phyloP scores from a whole-genome alignment of 2,888 invertebrate species.

The Troides helena region DNA sequence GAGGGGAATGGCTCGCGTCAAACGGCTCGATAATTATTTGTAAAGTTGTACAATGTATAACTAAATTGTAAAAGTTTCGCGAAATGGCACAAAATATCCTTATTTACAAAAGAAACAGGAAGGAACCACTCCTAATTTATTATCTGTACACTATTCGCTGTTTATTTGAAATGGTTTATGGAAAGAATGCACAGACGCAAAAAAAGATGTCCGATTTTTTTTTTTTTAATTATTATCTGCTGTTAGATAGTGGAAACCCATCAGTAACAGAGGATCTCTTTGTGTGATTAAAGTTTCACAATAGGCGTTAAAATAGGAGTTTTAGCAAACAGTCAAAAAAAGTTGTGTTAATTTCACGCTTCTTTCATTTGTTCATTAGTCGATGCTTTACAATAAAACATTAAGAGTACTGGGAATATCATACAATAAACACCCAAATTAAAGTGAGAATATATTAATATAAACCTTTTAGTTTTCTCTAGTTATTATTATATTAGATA shows the following conservation, averaged over 20 bases:
- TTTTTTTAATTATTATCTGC: conserved; percentile 32
- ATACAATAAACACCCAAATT: too few relatives aligned
- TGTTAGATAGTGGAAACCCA: conserved; percentile 39
- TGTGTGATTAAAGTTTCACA: conserved; percentile 52
- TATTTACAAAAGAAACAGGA: conserved; percentile 23
- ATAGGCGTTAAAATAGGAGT: conserved; percentile 55
- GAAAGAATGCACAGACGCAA: background rate
- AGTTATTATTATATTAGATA: too few relatives aligned
- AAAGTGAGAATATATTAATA: too few relatives aligned
- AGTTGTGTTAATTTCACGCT: conserved; percentile 50
- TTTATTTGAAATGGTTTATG: conserved; percentile 11
- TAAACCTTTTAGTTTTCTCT: too few relatives aligned
- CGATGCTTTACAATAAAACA: background rate
- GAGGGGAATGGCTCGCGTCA: conserved; percentile 54
- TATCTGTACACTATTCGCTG: conserved; percentile 7
- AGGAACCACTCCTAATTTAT: conserved; percentile 30
- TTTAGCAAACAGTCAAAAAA: conserved; percentile 39
- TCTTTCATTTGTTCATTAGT: conserved; percentile 39
- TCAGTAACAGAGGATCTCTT: conserved; percentile 46
- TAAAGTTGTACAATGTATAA: conserved; percentile 39
- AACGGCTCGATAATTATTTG: conserved; percentile 39
- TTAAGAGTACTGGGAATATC: too few relatives aligned
- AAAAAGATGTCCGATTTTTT: conserved; percentile 23
- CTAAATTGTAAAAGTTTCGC: conserved; percentile 25
- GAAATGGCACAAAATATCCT: conserved; percentile 19